Evolutionary conservation across 2,113 vertebrate genomes (phyloP), one percentile per base, ranked within the genome.

Genomic region (Tachycineta bicolor): DNA sequence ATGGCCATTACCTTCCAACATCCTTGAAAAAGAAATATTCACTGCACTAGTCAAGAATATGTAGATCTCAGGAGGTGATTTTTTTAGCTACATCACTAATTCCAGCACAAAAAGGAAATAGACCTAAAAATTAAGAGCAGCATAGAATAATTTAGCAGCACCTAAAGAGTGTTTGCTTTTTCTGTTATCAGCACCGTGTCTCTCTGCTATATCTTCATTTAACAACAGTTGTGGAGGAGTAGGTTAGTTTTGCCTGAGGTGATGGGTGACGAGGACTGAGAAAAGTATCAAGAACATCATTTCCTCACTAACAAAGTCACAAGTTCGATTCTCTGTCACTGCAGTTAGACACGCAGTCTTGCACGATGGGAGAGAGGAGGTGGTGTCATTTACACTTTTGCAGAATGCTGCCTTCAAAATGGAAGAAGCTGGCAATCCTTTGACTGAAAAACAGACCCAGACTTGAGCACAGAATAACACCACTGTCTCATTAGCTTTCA

Each of bases 401-500:
- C 92, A 84, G 82, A 94, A 95, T 18, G 71, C 58, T 96, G 87
- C 75, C 87, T 81, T 49, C n/a, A 56, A 94, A 94, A 71, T n/a
- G 28, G 25, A 55, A 92, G 89, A 70, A 62, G 47, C 46, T 91
- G 78, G 84, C 37, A 89, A 94, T 86, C 78, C 70, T 90, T 67
- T 82, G 64, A 85, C 56, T 53, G 60, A 73, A 78, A 95, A 89
- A 44, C 79, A 83, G 67, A 90, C 53, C 26, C 22, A 83, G 90
- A 60, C 52, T 2, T 76, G 89, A 96, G 58, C 67, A 75, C 49
- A 58, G 90, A 90, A 84, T 50, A 93, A 59, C 78, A 91, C 39
- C 53, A 58, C 75, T 89, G 63, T 93, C 94, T 97, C 94, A 95
- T 96, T 97, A 96, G 80, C 91, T 95, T 94, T 92, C 91, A 95